Conservation (phyloP, 2,797 vertebrate species). For the Helarctos malayanus region DNA sequence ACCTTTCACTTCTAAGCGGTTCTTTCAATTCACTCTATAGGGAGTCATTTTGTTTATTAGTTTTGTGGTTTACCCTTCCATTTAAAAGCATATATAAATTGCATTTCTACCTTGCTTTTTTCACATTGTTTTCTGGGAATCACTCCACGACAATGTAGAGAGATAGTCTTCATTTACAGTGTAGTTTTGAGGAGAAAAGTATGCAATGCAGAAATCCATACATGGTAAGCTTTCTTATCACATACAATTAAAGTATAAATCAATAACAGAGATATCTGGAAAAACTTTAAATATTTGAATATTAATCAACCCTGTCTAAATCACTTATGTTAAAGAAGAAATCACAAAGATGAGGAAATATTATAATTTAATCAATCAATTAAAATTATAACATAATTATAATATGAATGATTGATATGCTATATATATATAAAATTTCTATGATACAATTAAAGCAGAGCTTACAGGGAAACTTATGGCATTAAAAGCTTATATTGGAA, state of each 20-base stretch:
- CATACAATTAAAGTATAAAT: not conserved
- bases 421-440: not conserved
- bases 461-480: not conserved
- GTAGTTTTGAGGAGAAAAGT: not conserved
- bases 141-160: not conserved
- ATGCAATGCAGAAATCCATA: not conserved
- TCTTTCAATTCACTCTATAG: not conserved
- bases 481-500: not conserved
- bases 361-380: not conserved
- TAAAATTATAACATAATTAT: not conserved
- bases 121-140: not conserved
- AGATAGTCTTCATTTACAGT: not conserved
- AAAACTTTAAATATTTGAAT: slow-evolving; percentile 23
- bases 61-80: slow-evolving; percentile 12
- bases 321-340: not conserved
- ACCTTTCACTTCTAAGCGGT: not conserved
- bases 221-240: not conserved
- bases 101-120: not conserved
- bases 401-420: not conserved
- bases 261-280: not conserved
- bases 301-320: not conserved
- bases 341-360: slow-evolving; percentile 1
- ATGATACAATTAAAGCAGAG: not conserved
- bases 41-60: not conserved
- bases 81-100: not conserved